These are phyloP conservation scores for Formica selysi DNA, from an alignment of 1,140 invertebrate species.

Conservation along the genomic window DNA sequence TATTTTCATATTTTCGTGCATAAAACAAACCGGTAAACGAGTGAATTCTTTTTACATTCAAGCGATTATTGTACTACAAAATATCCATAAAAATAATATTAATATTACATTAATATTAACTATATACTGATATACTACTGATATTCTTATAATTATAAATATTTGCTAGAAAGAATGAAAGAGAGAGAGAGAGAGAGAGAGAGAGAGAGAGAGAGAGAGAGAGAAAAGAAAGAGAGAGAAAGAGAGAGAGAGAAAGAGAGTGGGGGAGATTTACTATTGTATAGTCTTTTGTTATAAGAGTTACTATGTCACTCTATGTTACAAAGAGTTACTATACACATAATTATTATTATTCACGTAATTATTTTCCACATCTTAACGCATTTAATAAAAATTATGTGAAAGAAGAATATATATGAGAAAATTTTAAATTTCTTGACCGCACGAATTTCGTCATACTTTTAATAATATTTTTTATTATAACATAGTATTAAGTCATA, in stretches of 20 bases:
- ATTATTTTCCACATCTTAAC: no score
- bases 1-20: constrained; percentile 30
- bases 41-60: background rate
- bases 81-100: background rate
- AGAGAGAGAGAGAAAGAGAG: no score
- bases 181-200: no score
- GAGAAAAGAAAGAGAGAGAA: no score
- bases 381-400: background rate
- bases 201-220: no score
- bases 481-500: no score
- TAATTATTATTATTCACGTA: no score
- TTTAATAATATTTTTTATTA: background rate
- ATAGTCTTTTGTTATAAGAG: no score
- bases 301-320: no score
- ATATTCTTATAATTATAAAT: background rate
- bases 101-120: background rate
- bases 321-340: no score
- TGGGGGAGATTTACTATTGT: no score
- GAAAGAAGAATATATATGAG: background rate
- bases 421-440: background rate
- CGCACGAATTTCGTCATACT: background rate
- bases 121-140: background rate
- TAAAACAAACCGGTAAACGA: constrained; percentile 3
- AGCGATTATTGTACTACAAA: background rate
- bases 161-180: no score